Evolutionary conservation across 2,888 invertebrate genomes (phyloP), one percentile per base, ranked within the genome.

Genomic region (Lasioglossum oenotherae): DNA sequence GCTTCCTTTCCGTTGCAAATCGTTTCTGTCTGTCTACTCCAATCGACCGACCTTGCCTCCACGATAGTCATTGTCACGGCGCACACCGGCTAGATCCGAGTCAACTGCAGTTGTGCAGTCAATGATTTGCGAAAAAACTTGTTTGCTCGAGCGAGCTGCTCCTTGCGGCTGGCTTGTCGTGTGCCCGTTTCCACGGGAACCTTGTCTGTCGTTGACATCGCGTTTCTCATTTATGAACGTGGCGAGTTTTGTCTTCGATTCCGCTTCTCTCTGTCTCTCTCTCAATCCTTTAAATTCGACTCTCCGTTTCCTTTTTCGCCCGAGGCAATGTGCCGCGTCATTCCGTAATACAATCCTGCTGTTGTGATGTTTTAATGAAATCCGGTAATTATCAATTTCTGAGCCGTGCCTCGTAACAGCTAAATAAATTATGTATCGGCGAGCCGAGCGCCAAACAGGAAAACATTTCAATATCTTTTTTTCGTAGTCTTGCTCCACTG

Each of bases 51-150:
- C 87, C 88, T 88, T 89, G 90, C 27, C 72, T 78, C 6, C 31
- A 46, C 81, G 82, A 88, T 87, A 85, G 81, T 73, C 90, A 86
- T 85, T 90, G 81, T 88, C 80, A 79, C 80, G 87, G 88, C 71
- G 60, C 78, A 71, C 53, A 53, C 53, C 78, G 23, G 67, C 67
- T 80, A 79, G 88, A 78, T 82, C 75, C 67, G 41, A 82, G 78
- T 38, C 57, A 78, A 64, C 38, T 41, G 81, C 82, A 53, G 69
- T 38, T 53, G 57, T 35, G 27, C 31, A 71, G 82, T 74, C 79
- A 80, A 77, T 81, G 88, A 88, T 79, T 76, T 78, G 80, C 80
- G 71, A 74, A 85, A 80, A 81, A 84, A 83, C 83, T 80, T 86
- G 87, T 87, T 84, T 78, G 46, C 82, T 67, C 53, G 53, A 10